Evolutionary conservation across 2,797 vertebrate genomes (phyloP).

Genomic region (Pangasius macronema): DNA sequence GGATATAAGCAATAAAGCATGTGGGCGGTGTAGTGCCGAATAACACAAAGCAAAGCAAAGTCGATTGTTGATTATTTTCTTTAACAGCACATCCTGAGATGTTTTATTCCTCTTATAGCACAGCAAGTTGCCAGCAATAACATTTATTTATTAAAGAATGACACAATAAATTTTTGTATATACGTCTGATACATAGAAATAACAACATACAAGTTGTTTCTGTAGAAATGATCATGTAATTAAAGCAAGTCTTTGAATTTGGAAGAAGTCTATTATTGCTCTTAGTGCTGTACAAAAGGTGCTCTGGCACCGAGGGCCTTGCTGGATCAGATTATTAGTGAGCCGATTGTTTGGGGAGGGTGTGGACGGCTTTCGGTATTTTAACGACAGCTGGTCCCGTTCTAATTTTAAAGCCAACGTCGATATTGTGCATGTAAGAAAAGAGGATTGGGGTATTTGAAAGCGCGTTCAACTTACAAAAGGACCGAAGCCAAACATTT

Average conservation of each 20-base stretch:
- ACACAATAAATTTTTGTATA: not conserved
- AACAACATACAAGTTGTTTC: not conserved
- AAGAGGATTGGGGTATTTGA: constrained; percentile 19
- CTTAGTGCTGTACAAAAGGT: not conserved
- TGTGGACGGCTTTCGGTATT: constrained; percentile 57
- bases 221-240: not conserved
- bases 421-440: constrained; percentile 30
- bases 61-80: not conserved
- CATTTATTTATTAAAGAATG: not conserved
- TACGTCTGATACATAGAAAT: too few relatives aligned
- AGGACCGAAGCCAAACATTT: constrained; percentile 6
- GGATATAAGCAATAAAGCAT: not conserved
- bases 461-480: constrained; percentile 14
- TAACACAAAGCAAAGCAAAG: not conserved
- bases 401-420: constrained; percentile 65
- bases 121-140: not conserved
- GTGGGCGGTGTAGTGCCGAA: not conserved
- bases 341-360: constrained; percentile 61
- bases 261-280: not conserved
- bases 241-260: not conserved
- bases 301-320: constrained; percentile 27
- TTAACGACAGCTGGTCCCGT: constrained; percentile 64
- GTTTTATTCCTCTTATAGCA: not conserved
- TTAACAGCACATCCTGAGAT: not conserved
- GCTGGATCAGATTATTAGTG: constrained; percentile 62